These are phyloP conservation scores for Ceratothoa steindachneri DNA, from an alignment of 2,888 invertebrate species.

Conservation along the genomic window DNA sequence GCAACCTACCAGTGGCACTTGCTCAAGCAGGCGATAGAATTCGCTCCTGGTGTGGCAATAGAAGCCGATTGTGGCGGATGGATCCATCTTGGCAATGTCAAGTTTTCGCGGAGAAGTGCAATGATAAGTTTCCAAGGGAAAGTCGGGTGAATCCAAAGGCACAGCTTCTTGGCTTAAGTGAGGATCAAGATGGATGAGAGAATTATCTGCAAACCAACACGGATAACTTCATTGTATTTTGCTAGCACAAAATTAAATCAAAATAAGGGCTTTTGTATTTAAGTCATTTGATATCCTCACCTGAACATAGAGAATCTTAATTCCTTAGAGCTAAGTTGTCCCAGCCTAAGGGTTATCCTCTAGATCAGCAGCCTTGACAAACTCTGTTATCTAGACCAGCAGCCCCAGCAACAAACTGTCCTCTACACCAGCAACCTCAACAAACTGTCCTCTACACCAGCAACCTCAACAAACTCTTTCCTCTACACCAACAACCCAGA, in stretches of 20 bases:
- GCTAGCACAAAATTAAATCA: not conserved
- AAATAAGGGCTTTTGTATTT: too few relatives aligned
- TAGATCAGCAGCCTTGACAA: too few relatives aligned
- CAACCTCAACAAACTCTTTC: too few relatives aligned
- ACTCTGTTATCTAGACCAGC: too few relatives aligned
- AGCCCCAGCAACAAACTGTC: too few relatives aligned
- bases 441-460: too few relatives aligned
- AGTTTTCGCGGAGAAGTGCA: conserved; percentile 81
- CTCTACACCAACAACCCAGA: too few relatives aligned
- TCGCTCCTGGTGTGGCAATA: conserved; percentile 65
- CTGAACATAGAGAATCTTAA: too few relatives aligned
- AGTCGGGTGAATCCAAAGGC: conserved; percentile 74
- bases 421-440: too few relatives aligned
- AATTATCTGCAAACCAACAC: conserved; percentile 71
- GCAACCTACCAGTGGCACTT: conserved; percentile 39
- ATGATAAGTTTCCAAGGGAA: conserved; percentile 74
- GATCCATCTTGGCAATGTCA: conserved; percentile 80
- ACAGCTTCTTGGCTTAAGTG: conserved; percentile 90
- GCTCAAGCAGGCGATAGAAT: conserved; percentile 40
- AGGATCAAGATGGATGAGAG: conserved; percentile 86
- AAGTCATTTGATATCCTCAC: too few relatives aligned
- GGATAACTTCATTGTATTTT: not conserved
- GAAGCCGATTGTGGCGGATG: conserved; percentile 86
- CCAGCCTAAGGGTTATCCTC: too few relatives aligned
- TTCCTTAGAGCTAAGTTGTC: too few relatives aligned